A percentile compares a stretch with the other conserved stretches of the same genome.
Conservation (phyloP, 2,113 vertebrate genomes). For the Calyptommatus sinebrachiatus region DNA sequence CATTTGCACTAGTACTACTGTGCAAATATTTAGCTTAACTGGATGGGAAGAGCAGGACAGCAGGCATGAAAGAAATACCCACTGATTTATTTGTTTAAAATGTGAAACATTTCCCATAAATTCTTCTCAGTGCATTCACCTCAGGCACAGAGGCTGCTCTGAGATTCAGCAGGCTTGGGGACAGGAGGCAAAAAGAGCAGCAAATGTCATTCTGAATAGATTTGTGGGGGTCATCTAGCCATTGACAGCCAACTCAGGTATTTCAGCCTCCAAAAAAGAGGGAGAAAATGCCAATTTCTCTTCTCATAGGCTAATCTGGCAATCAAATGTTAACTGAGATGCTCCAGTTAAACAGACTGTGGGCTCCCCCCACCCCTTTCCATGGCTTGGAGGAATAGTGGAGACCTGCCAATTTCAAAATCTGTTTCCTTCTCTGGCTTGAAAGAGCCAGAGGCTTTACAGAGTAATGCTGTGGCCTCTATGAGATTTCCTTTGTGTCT, state of each 20-base stretch:
- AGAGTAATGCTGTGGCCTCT: background rate
- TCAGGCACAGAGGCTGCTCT: conserved; percentile 48
- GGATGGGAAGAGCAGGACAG: conserved; percentile 68
- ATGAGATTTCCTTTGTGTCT: conserved; percentile 17
- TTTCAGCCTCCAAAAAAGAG: background rate
- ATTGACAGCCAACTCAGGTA: background rate
- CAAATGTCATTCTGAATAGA: conserved; percentile 28
- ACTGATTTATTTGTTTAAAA: conserved; percentile 67
- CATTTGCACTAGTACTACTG: conserved; percentile 44
- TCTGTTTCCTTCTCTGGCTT: conserved; percentile 21
- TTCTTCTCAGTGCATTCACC: conserved; percentile 64
- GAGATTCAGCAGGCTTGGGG: conserved; percentile 44
- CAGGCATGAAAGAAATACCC: conserved; percentile 63
- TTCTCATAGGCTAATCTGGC: background rate
- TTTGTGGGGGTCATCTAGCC: conserved; percentile 22
- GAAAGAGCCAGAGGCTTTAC: conserved; percentile 4
- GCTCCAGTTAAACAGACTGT: background rate
- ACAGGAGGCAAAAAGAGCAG: conserved; percentile 31
- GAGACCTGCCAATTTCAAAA: conserved; percentile 15
- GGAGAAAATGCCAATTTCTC: conserved; percentile 8
- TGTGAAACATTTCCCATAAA: conserved; percentile 62
- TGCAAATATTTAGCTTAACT: conserved; percentile 70
- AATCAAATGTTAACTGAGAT: background rate
- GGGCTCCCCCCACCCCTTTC: background rate
- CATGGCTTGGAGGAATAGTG: background rate